phyloP scores from a whole-genome alignment of 2,797 vertebrate genomes.

The Austrolebias charrua region DNA sequence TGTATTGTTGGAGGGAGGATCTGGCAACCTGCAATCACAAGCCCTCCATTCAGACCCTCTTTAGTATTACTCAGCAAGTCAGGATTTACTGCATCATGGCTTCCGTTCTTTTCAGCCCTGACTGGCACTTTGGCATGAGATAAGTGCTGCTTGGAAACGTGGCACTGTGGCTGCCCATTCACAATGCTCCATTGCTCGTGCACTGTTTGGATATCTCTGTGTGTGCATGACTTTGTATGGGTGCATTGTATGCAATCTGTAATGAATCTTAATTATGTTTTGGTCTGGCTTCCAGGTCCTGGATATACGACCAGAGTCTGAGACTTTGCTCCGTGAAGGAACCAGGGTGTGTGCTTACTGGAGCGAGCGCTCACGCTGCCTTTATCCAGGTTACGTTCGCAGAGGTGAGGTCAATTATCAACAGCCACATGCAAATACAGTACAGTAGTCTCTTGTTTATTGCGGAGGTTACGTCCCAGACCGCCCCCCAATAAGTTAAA shows the following conservation, averaged over 20 bases:
- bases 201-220: constrained; percentile 50
- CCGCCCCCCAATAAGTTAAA: no score
- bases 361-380: constrained; percentile 94
- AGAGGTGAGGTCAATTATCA: constrained; percentile 78
- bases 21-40: constrained; percentile 84
- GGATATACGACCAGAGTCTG: constrained; percentile 86
- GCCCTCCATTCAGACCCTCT: constrained; percentile 78
- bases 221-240: constrained; percentile 44
- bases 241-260: constrained; percentile 54
- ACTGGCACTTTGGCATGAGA: constrained; percentile 83
- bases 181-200: constrained; percentile 62
- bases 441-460: neutral
- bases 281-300: constrained; percentile 84
- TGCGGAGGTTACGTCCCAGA: no score
- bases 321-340: constrained; percentile 83
- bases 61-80: constrained; percentile 85
- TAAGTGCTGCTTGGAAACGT: constrained; percentile 79
- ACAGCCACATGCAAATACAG: neutral
- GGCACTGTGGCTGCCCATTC: constrained; percentile 72
- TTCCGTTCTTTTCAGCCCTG: constrained; percentile 81
- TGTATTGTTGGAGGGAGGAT: constrained; percentile 77
- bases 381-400: constrained; percentile 92
- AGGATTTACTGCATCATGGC: constrained; percentile 82
- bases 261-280: constrained; percentile 73
- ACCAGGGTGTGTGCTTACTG: constrained; percentile 95